phyloP scores from a whole-genome alignment of 2,888 invertebrate species.

The Amphipyra berbera region DNA sequence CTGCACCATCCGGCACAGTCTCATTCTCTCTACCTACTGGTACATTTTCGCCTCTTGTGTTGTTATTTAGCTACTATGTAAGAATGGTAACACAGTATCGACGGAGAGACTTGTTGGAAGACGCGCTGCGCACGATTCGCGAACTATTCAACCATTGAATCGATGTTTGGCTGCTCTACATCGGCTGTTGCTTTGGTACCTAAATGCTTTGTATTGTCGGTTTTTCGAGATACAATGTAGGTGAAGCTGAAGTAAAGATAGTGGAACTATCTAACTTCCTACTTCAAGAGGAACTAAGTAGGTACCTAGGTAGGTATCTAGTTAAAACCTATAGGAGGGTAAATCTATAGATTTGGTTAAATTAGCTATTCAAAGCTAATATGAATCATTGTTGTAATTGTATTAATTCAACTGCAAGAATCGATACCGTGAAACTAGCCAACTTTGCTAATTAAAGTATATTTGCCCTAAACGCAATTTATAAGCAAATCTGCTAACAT shows the following conservation, averaged over 20 bases:
- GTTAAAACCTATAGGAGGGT: no score
- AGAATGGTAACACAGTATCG: conserved; percentile 30
- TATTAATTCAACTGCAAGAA: no score
- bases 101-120: conserved; percentile 61
- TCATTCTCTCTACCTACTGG: conserved; percentile 14
- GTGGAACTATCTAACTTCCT: not conserved
- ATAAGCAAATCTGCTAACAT: no score
- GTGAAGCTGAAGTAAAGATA: conserved; percentile 33
- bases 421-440: no score
- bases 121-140: conserved; percentile 55
- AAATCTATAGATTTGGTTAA: no score
- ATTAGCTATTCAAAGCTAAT: no score
- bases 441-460: no score
- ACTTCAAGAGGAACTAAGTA: no score
- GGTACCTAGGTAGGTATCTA: not conserved
- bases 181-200: conserved; percentile 56
- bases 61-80: conserved; percentile 44
- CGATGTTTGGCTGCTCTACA: conserved; percentile 70
- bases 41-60: conserved; percentile 31
- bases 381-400: no score
- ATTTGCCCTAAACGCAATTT: no score
- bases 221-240: conserved; percentile 20
- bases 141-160: conserved; percentile 69
- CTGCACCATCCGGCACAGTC: conserved; percentile 36
- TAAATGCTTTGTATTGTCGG: conserved; percentile 40